A percentile compares a stretch with the other conserved stretches of the same genome.
Evolutionary conservation across 2,888 invertebrate genomes (phyloP).

Genomic region (Parelbella ahira): DNA sequence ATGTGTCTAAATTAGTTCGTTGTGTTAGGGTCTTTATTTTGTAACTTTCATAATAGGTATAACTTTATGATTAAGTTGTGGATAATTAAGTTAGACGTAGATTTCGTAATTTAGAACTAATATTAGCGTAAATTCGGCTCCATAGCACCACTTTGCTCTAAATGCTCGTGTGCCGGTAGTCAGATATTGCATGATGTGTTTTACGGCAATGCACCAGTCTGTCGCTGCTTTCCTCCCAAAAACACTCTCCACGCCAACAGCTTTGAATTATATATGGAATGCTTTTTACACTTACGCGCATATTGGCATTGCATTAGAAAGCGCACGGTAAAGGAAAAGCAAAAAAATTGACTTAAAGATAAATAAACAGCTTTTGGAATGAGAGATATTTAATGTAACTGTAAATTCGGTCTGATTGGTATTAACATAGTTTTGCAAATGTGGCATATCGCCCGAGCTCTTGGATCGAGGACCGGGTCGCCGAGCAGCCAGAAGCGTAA

Average conservation of each 20-base stretch:
- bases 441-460: slow-evolving; percentile 26
- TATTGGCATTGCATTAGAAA: slow-evolving; percentile 4
- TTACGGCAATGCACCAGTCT: slow-evolving; percentile 34
- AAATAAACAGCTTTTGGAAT: too few relatives aligned
- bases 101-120: slow-evolving; percentile 40
- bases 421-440: slow-evolving; percentile 12
- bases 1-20: not conserved
- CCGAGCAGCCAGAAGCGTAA: slow-evolving; percentile 75
- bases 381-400: slow-evolving; percentile 28
- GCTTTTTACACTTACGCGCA: slow-evolving; percentile 30
- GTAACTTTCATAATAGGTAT: too few relatives aligned
- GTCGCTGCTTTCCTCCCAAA: slow-evolving; percentile 30
- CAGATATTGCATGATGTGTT: slow-evolving; percentile 49
- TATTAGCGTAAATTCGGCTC: slow-evolving; percentile 53
- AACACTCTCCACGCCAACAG: slow-evolving; percentile 27
- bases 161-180: slow-evolving; percentile 60
- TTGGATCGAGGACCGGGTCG: slow-evolving; percentile 32
- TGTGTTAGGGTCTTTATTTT: not conserved
- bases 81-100: slow-evolving; percentile 24
- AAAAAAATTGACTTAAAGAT: too few relatives aligned
- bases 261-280: slow-evolving; percentile 23
- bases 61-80: slow-evolving; percentile 9
- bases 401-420: slow-evolving; percentile 29
- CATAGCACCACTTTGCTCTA: slow-evolving; percentile 77
- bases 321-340: not conserved